A percentile compares a stretch with the other conserved stretches of the same genome.
Evolutionary conservation across 1,140 invertebrate species (phyloP).

Genomic region (Latrodectus geometricus): DNA sequence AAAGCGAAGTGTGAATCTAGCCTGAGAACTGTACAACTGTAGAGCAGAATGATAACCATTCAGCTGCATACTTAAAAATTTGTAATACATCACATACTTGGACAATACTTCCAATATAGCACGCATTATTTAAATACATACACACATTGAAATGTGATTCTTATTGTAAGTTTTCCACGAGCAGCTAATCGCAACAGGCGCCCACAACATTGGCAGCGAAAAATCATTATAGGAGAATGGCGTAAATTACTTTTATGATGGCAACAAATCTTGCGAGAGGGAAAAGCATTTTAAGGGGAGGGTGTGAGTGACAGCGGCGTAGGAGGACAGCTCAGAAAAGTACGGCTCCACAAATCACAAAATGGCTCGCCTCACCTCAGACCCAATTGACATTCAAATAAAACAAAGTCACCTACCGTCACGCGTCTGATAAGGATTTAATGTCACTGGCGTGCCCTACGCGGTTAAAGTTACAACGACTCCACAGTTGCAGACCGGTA

Average conservation of each 20-base stretch:
- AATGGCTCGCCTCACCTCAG: background rate
- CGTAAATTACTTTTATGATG: conserved; percentile 24
- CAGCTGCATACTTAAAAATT: too few relatives aligned
- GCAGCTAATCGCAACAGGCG: background rate
- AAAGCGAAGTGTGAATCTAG: too few relatives aligned
- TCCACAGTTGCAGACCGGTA: too few relatives aligned
- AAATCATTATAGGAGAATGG: background rate
- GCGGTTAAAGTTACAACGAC: too few relatives aligned
- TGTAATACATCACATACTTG: too few relatives aligned
- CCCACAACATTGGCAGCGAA: background rate
- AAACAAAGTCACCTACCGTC: background rate
- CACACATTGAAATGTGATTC: too few relatives aligned
- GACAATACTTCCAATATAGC: too few relatives aligned
- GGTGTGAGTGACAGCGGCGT: background rate
- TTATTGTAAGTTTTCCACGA: background rate
- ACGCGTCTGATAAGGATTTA: background rate
- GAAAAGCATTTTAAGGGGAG: background rate
- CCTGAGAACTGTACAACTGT: too few relatives aligned
- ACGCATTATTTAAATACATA: too few relatives aligned
- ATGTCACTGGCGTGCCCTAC: background rate
- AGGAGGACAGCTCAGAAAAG: conserved; percentile 11
- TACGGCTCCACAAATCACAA: background rate
- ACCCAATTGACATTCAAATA: background rate
- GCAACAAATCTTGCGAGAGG: background rate
- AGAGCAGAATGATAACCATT: too few relatives aligned